Percentiles rank a stretch among this genome's conserved stretches.
Evolutionary conservation across 2,888 invertebrate genomes (phyloP).

Genomic region (Agrotis segetum): DNA sequence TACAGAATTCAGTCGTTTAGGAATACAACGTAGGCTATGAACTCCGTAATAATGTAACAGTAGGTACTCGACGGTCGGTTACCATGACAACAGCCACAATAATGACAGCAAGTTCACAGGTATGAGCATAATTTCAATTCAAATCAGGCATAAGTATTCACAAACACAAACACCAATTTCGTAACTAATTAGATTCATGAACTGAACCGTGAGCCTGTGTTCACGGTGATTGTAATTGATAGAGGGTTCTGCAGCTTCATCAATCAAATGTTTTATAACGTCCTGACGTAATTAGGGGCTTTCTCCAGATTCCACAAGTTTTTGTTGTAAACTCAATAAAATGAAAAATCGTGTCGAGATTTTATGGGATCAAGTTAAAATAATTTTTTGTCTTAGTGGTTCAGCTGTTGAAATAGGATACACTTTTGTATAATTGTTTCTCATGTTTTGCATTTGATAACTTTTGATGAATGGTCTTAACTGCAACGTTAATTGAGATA

Average conservation of each 20-base stretch:
- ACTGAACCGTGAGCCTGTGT: constrained; percentile 44
- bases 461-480: neutral
- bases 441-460: neutral
- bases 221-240: constrained; percentile 76
- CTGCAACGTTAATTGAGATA: neutral
- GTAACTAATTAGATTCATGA: constrained; percentile 46
- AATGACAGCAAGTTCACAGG: constrained; percentile 7
- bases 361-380: constrained; percentile 27
- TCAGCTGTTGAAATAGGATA: constrained; percentile 11
- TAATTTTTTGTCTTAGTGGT: constrained; percentile 3
- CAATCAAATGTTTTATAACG: constrained; percentile 75
- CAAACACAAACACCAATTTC: constrained; percentile 24
- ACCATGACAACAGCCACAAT: constrained; percentile 27
- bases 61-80: neutral
- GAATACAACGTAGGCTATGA: neutral
- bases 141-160: constrained; percentile 17
- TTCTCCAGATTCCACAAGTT: constrained; percentile 61
- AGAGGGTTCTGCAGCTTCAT: constrained; percentile 68
- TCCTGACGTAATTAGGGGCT: constrained; percentile 69
- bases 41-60: neutral
- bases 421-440: neutral
- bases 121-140: constrained; percentile 19
- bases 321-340: constrained; percentile 46
- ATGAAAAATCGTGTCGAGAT: constrained; percentile 48
- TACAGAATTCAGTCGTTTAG: neutral